These are phyloP conservation scores for Oligia latruncula DNA, from an alignment of 2,888 invertebrate species.

Conservation along the genomic window DNA sequence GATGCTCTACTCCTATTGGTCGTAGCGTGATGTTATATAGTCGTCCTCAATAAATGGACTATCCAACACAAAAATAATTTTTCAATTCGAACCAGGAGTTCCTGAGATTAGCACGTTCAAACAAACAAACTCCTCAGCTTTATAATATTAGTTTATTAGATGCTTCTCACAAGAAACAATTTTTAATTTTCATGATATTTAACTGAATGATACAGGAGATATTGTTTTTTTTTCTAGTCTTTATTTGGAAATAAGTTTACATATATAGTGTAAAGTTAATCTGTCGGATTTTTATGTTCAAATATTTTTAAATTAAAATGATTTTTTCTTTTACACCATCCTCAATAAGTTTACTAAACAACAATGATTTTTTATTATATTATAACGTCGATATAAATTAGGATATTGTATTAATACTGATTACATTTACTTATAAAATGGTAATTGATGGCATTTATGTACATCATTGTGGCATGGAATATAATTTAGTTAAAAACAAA, in stretches of 20 bases:
- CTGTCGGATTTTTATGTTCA: background rate
- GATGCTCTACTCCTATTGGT: no score
- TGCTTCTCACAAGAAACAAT: background rate
- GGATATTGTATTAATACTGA: conserved; percentile 88
- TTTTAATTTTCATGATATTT: background rate
- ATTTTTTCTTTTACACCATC: background rate
- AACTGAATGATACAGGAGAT: background rate
- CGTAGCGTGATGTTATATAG: no score
- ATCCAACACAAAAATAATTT: no score
- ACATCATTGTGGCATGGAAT: conserved; percentile 82
- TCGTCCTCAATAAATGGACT: no score
- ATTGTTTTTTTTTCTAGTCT: background rate
- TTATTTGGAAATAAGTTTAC: background rate
- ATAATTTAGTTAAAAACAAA: conserved; percentile 82
- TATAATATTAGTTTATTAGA: no score
- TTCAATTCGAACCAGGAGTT: no score
- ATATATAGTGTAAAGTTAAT: background rate
- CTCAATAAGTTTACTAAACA: conserved; percentile 68
- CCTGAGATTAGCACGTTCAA: no score
- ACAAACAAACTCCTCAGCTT: no score
- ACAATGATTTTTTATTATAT: conserved; percentile 65
- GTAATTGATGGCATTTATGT: conserved; percentile 87
- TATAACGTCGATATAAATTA: conserved; percentile 82
- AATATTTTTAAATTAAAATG: background rate
- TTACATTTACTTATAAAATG: conserved; percentile 85